These are phyloP conservation scores for Thera obeliscata DNA, from an alignment of 2,888 invertebrate genomes.

Conservation along the genomic window DNA sequence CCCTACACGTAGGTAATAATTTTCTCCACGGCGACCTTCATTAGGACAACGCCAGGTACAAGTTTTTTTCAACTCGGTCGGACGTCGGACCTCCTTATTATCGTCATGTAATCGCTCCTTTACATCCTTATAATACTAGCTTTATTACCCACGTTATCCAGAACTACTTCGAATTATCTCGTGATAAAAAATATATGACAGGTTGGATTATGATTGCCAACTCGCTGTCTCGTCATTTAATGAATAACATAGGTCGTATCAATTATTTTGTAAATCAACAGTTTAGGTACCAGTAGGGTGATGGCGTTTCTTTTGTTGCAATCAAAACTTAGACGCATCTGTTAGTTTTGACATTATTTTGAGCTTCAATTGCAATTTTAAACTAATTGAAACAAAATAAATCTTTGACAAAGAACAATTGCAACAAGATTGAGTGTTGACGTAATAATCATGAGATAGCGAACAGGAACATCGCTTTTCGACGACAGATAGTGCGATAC, in stretches of 20 bases:
- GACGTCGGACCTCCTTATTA: constrained; percentile 63
- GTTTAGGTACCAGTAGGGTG: too few species aligned
- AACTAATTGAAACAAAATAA: too few species aligned
- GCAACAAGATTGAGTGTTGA: too few species aligned
- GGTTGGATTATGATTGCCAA: constrained; percentile 4
- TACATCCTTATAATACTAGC: constrained; percentile 50
- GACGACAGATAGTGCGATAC: too few species aligned
- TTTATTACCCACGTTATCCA: constrained; percentile 54
- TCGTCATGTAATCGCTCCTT: constrained; percentile 60
- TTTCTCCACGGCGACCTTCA: constrained; percentile 66
- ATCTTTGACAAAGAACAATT: too few species aligned
- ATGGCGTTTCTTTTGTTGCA: too few species aligned
- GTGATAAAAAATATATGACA: constrained; percentile 41
- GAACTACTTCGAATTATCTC: constrained; percentile 46
- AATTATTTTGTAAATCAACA: neutral
- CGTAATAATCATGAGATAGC: too few species aligned
- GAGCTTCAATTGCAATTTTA: too few species aligned
- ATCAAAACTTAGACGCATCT: too few species aligned
- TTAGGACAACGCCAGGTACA: constrained; percentile 73
- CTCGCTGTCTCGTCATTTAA: neutral
- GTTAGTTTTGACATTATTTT: too few species aligned
- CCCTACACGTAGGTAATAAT: constrained; percentile 55
- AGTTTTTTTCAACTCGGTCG: constrained; percentile 64
- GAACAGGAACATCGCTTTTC: too few species aligned
- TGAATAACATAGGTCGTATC: neutral